These are phyloP conservation scores for Portunus trituberculatus DNA, from an alignment of 1,140 invertebrate species.

Conservation along the genomic window DNA sequence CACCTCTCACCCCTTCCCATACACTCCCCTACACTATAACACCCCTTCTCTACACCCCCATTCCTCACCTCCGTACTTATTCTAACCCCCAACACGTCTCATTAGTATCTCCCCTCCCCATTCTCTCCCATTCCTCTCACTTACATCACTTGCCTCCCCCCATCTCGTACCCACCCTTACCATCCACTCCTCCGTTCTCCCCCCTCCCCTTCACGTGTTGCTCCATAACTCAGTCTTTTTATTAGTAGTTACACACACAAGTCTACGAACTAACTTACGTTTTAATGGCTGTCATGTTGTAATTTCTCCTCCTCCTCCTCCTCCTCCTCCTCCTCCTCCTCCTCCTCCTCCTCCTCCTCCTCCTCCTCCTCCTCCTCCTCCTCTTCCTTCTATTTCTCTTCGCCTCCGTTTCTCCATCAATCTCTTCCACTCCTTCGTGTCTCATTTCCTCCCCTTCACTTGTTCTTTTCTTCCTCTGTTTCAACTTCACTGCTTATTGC, in stretches of 20 bases:
- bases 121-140: too few relatives aligned
- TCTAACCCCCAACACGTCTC: too few relatives aligned
- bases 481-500: not conserved
- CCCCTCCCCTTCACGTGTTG: not conserved
- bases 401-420: not conserved
- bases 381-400: not conserved
- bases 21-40: too few relatives aligned
- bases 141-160: too few relatives aligned
- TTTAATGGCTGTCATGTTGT: not conserved
- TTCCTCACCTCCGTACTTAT: not conserved
- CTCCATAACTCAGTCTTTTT: not conserved
- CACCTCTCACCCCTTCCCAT: not conserved
- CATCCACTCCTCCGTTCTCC: not conserved
- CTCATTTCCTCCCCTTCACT: not conserved
- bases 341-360: not conserved
- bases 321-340: conserved; percentile 16
- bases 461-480: not conserved
- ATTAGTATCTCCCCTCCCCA: too few relatives aligned
- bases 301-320: not conserved
- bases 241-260: not conserved
- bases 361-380: not conserved
- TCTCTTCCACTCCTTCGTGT: not conserved
- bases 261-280: not conserved
- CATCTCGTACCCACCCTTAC: not conserved
- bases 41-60: too few relatives aligned